Evolutionary conservation across 2,888 invertebrate genomes (phyloP).

Genomic region (Sepiola atlantica): DNA sequence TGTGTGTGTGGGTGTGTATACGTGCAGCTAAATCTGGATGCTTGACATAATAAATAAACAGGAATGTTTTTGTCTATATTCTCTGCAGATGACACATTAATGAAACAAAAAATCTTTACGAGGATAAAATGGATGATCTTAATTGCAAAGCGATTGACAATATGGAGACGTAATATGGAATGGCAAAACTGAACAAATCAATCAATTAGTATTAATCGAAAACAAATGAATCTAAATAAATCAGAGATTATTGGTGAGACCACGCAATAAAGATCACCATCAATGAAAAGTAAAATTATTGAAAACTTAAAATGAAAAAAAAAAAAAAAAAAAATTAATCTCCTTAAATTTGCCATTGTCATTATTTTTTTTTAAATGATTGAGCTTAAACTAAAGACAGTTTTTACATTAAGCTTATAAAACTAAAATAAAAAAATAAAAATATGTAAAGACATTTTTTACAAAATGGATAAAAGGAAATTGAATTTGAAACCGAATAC

Average conservation of each 20-base stretch:
- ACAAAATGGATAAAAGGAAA: neutral
- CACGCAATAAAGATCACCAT: neutral
- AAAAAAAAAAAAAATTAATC: conserved; percentile 38
- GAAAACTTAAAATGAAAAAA: conserved; percentile 7
- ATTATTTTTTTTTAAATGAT: neutral
- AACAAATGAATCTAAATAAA: neutral
- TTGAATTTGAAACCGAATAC: neutral
- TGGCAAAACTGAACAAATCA: neutral
- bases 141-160: neutral
- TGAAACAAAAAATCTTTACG: neutral
- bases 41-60: neutral
- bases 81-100: neutral
- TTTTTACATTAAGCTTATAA: neutral
- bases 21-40: neutral
- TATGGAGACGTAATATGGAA: neutral
- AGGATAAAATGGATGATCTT: neutral
- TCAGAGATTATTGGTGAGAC: neutral
- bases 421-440: neutral
- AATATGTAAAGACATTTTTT: neutral
- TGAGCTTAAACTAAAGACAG: neutral
- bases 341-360: neutral
- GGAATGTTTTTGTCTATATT: neutral
- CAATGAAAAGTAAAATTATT: neutral
- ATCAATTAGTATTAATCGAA: conserved; percentile 32
- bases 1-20: too few species aligned